Conservation (phyloP, 2,888 invertebrate genomes). For the Phyllotreta cruciferae region DNA sequence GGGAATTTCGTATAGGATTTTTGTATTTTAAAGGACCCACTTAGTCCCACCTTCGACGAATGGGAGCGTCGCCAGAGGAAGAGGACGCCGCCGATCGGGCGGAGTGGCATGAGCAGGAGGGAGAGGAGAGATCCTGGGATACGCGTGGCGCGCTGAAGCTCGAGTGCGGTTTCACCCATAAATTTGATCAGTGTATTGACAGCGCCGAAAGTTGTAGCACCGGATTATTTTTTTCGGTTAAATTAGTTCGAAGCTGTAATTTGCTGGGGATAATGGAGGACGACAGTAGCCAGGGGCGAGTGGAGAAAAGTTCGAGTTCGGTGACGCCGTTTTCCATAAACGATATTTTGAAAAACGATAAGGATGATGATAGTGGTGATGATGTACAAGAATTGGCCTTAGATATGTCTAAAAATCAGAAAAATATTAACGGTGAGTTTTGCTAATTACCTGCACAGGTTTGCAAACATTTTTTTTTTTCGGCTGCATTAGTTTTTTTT, state of each 20-base stretch:
- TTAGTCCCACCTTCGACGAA: slow-evolving; percentile 50
- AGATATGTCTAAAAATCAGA: slow-evolving; percentile 59
- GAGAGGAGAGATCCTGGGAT: neutral
- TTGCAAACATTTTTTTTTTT: no score
- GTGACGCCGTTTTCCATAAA: slow-evolving; percentile 76
- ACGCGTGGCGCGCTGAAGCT: slow-evolving; percentile 48
- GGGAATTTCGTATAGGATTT: no score
- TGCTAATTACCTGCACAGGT: neutral
- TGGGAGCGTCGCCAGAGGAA: slow-evolving; percentile 42
- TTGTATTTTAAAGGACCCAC: slow-evolving; percentile 34
- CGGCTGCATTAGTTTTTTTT: no score
- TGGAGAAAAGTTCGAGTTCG: slow-evolving; percentile 46
- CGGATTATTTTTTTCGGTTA: slow-evolving; percentile 3
- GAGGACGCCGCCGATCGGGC: slow-evolving; percentile 26
- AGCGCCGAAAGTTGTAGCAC: slow-evolving; percentile 49
- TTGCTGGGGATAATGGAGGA: slow-evolving; percentile 50
- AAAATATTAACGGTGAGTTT: slow-evolving; percentile 46
- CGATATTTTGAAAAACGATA: slow-evolving; percentile 67
- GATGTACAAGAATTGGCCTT: slow-evolving; percentile 57
- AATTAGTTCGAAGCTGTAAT: neutral
- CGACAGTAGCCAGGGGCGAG: slow-evolving; percentile 41
- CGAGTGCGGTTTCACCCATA: slow-evolving; percentile 54
- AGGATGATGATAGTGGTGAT: slow-evolving; percentile 55
- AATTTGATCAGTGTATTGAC: slow-evolving; percentile 55
- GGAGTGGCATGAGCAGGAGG: slow-evolving; percentile 38